Evolutionary conservation across 2,888 invertebrate genomes (phyloP).

Genomic region (Sesia apiformis): DNA sequence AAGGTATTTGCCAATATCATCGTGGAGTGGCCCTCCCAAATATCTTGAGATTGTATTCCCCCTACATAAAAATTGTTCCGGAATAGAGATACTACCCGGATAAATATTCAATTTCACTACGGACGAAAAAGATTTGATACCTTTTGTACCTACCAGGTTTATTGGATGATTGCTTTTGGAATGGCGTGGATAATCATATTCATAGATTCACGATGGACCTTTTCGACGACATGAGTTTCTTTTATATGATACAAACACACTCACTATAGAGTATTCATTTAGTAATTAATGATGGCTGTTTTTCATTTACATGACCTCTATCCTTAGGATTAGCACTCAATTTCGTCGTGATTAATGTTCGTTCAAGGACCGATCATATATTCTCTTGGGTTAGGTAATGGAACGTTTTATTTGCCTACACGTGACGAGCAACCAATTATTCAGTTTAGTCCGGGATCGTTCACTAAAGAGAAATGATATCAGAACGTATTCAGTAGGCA

Average conservation of each 20-base stretch:
- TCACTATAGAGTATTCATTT: too few species aligned
- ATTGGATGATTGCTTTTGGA: slow-evolving; percentile 71
- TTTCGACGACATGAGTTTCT: not conserved
- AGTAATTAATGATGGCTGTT: not conserved
- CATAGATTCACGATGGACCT: slow-evolving; percentile 42
- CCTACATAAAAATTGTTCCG: slow-evolving; percentile 73
- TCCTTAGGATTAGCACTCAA: not conserved
- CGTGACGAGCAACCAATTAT: not conserved
- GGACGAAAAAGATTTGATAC: slow-evolving; percentile 74
- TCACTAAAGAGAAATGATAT: not conserved
- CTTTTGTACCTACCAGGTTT: slow-evolving; percentile 67
- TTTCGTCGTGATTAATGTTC: not conserved
- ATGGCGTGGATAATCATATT: slow-evolving; percentile 71
- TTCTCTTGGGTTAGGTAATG: not conserved
- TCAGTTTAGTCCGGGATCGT: not conserved
- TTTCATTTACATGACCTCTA: not conserved
- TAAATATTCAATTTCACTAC: slow-evolving; percentile 74
- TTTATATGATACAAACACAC: too few species aligned
- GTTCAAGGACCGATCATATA: not conserved
- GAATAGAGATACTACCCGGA: slow-evolving; percentile 73
- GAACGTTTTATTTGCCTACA: not conserved
- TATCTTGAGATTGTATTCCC: slow-evolving; percentile 72
- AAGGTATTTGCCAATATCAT: slow-evolving; percentile 72
- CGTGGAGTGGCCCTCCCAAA: slow-evolving; percentile 70
- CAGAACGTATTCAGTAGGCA: slow-evolving; percentile 42